Conservation (phyloP, 64 coral and sea anemone genomes). For the Exaiptasia diaphana region DNA sequence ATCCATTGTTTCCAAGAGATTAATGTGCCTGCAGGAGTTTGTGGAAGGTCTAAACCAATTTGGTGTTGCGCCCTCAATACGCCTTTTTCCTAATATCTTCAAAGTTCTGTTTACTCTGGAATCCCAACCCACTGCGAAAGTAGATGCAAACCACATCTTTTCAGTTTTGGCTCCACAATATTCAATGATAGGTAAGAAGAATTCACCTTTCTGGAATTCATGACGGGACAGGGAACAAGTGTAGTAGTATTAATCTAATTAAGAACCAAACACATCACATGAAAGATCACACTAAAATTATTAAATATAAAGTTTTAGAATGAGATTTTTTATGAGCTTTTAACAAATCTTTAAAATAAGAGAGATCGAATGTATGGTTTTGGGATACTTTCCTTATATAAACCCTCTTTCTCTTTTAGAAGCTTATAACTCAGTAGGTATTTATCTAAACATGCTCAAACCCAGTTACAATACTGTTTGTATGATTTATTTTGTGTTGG, state of each 20-base stretch:
- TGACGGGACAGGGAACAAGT: not conserved
- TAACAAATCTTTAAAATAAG: no score
- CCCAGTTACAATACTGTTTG: no score
- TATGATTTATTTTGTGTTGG: no score
- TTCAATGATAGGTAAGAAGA: not conserved
- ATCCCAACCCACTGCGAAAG: not conserved
- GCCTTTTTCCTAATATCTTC: not conserved
- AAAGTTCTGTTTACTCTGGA: slow-evolving; percentile 10
- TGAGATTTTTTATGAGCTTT: no score
- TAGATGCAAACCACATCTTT: slow-evolving; percentile 57
- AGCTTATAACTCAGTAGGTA: no score
- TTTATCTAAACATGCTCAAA: no score
- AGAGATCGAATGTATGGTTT: no score
- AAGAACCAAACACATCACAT: not conserved
- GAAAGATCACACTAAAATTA: no score
- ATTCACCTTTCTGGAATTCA: not conserved
- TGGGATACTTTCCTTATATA: no score
- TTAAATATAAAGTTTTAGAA: no score
- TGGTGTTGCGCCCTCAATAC: slow-evolving; percentile 1
- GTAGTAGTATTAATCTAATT: not conserved
- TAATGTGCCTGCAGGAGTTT: slow-evolving; percentile 46
- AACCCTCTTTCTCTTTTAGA: no score
- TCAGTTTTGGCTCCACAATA: slow-evolving; percentile 37
- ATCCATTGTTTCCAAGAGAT: slow-evolving; percentile 19
- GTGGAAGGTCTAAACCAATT: slow-evolving; percentile 34